Evolutionary conservation across 1,140 invertebrate species (phyloP).

Genomic region (Drosophila saltans): DNA sequence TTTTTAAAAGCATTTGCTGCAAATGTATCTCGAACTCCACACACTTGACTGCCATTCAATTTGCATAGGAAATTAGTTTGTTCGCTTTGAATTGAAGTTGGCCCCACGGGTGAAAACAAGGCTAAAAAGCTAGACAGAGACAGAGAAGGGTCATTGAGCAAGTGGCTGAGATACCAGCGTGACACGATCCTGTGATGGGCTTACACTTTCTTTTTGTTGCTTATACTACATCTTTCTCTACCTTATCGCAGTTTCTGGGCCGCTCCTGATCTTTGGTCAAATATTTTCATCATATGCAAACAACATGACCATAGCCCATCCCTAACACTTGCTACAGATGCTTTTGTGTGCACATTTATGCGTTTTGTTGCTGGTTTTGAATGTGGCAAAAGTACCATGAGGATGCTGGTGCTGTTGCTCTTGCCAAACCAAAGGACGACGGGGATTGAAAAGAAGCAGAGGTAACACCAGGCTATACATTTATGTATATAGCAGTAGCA

Average conservation of each 20-base stretch:
- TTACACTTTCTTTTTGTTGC: neutral
- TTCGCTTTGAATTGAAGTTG: slow-evolving; percentile 81
- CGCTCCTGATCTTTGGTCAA: too few relatives aligned
- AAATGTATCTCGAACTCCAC: slow-evolving; percentile 80
- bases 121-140: slow-evolving; percentile 62
- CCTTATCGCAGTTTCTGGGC: too few relatives aligned
- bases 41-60: slow-evolving; percentile 81
- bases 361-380: slow-evolving; percentile 65
- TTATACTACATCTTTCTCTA: neutral
- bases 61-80: slow-evolving; percentile 81
- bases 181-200: neutral
- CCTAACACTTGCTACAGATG: slow-evolving; percentile 18
- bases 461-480: slow-evolving; percentile 21
- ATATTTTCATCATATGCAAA: neutral
- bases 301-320: neutral
- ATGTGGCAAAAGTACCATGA: slow-evolving; percentile 62
- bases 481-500: neutral
- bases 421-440: neutral
- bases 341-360: slow-evolving; percentile 66
- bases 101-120: slow-evolving; percentile 76
- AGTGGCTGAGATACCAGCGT: neutral
- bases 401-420: slow-evolving; percentile 34
- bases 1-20: slow-evolving; percentile 80
- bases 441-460: slow-evolving; percentile 8
- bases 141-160: neutral